Percentiles rank a stretch among this genome's conserved stretches.
Evolutionary conservation across 2,888 invertebrate species (phyloP).

Genomic region (Drosophila niveifrons): DNA sequence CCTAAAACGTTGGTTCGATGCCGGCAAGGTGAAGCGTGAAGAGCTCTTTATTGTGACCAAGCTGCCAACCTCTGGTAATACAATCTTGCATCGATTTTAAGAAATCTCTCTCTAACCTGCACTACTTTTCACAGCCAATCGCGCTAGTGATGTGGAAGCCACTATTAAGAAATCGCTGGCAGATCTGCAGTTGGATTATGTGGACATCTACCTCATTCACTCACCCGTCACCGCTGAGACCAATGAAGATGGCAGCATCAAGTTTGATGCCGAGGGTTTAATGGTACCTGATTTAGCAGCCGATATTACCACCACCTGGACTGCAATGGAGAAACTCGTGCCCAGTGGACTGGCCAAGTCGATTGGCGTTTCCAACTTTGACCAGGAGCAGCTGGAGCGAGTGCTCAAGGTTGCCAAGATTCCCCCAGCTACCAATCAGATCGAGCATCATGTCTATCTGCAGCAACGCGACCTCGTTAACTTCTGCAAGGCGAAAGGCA

Average conservation of each 20-base stretch:
- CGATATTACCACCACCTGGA: slow-evolving; percentile 91
- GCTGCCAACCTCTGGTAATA: slow-evolving; percentile 88
- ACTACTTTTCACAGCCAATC: slow-evolving; percentile 86
- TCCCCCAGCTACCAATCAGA: slow-evolving; percentile 88
- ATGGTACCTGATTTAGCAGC: slow-evolving; percentile 88
- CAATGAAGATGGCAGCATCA: slow-evolving; percentile 88
- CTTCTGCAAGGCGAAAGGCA: slow-evolving; percentile 88
- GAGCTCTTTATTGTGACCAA: slow-evolving; percentile 95
- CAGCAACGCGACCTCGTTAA: slow-evolving; percentile 89
- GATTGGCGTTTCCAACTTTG: slow-evolving; percentile 95
- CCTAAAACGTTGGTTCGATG: slow-evolving; percentile 89
- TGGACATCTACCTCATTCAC: slow-evolving; percentile 94
- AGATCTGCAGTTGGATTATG: slow-evolving; percentile 90
- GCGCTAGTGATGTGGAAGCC: slow-evolving; percentile 88
- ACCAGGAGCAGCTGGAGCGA: slow-evolving; percentile 89
- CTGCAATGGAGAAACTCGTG: slow-evolving; percentile 86
- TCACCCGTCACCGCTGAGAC: slow-evolving; percentile 90
- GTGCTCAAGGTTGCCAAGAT: slow-evolving; percentile 88
- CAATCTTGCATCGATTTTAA: slow-evolving; percentile 2
- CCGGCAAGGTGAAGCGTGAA: slow-evolving; percentile 89
- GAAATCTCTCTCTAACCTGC: background rate
- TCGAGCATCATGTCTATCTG: slow-evolving; percentile 92
- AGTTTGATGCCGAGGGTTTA: slow-evolving; percentile 89
- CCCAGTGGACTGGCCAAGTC: slow-evolving; percentile 89
- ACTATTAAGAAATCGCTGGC: slow-evolving; percentile 89